phyloP scores from a whole-genome alignment of 2,113 vertebrate species.

The Axis porcinus region DNA sequence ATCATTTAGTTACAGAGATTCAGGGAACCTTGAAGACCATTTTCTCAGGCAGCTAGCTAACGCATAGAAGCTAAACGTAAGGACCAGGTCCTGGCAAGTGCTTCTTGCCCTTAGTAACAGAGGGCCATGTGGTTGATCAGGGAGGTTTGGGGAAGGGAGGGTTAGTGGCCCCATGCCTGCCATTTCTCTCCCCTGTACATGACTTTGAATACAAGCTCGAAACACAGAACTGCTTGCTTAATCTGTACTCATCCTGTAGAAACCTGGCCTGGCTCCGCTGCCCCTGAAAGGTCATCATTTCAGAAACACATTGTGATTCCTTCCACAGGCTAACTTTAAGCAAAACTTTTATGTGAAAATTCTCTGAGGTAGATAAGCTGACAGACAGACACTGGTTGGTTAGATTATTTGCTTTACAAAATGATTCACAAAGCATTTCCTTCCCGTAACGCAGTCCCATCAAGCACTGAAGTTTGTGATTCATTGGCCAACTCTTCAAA shows the following conservation, averaged over 20 bases:
- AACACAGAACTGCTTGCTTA: neutral
- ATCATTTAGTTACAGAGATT: neutral
- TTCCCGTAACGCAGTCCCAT: neutral
- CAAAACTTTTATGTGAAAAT: slow-evolving; percentile 9
- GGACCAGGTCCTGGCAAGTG: neutral
- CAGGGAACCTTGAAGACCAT: neutral
- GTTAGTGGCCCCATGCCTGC: neutral
- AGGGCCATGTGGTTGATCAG: neutral
- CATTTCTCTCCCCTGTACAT: neutral
- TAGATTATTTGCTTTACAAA: slow-evolving; percentile 5
- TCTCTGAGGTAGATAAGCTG: neutral
- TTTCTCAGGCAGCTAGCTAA: neutral
- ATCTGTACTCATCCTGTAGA: neutral
- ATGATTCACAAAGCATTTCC: neutral
- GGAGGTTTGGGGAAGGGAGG: neutral
- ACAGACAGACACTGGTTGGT: neutral
- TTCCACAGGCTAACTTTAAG: neutral
- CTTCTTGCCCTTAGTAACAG: slow-evolving; percentile 2
- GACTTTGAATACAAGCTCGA: slow-evolving; percentile 2
- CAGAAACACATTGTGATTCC: neutral
- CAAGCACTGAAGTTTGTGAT: neutral
- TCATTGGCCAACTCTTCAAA: neutral
- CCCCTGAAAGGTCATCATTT: neutral
- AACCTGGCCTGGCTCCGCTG: neutral
- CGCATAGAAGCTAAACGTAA: neutral